Conservation (phyloP, 2,113 vertebrate species). For the Heterocephalus glaber region DNA sequence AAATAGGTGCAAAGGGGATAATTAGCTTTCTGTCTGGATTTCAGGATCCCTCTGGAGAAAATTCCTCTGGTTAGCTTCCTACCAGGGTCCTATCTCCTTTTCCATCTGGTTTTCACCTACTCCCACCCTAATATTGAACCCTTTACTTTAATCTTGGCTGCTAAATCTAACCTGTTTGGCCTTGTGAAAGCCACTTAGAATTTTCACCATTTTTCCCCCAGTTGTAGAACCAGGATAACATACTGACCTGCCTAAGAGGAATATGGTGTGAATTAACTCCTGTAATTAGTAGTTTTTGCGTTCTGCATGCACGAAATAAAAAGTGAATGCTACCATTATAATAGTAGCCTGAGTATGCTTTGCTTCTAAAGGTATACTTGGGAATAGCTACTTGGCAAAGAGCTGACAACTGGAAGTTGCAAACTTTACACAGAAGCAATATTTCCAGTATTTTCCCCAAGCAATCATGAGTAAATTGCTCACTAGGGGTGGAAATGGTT, state of each 20-base stretch:
- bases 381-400: constrained; percentile 74
- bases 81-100: neutral
- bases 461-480: constrained; percentile 84
- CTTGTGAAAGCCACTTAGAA: constrained; percentile 35
- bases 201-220: neutral
- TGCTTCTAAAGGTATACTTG: constrained; percentile 34
- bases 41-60: constrained; percentile 12
- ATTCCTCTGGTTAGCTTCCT: neutral
- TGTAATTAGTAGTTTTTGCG: constrained; percentile 60
- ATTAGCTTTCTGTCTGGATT: constrained; percentile 44
- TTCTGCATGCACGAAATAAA: neutral
- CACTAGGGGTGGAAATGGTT: constrained; percentile 85
- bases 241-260: constrained; percentile 49
- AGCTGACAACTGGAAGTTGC: constrained; percentile 72
- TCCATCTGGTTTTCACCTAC: neutral
- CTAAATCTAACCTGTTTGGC: constrained; percentile 42
- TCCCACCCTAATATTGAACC: neutral
- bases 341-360: neutral
- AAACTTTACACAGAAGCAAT: constrained; percentile 82
- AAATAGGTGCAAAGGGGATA: neutral
- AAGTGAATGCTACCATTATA: constrained; percentile 18
- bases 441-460: constrained; percentile 84
- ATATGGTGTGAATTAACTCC: constrained; percentile 56
- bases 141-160: constrained; percentile 59
- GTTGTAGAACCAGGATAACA: constrained; percentile 48